These are phyloP conservation scores for Euclidia mi DNA, from an alignment of 2,888 invertebrate genomes.

Conservation along the genomic window DNA sequence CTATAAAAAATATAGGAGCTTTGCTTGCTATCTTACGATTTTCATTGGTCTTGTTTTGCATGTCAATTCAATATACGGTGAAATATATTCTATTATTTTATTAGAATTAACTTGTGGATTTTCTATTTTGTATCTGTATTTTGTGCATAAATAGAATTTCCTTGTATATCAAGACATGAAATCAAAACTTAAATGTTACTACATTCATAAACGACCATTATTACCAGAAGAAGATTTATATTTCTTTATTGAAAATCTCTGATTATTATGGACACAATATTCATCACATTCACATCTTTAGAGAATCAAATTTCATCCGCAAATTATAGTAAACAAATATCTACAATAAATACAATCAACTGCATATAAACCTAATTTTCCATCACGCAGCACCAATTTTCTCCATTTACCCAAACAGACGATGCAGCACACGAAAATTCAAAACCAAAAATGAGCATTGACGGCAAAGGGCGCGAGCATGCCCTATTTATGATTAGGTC, in stretches of 20 bases:
- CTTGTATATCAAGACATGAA: too few relatives aligned
- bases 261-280: too few relatives aligned
- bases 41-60: slow-evolving; percentile 7
- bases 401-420: slow-evolving; percentile 14
- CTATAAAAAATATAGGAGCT: slow-evolving; percentile 25
- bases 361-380: slow-evolving; percentile 1
- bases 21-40: slow-evolving; percentile 18
- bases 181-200: too few relatives aligned
- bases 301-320: too few relatives aligned
- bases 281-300: too few relatives aligned
- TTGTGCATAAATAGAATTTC: too few relatives aligned
- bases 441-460: slow-evolving; percentile 41
- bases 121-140: background rate
- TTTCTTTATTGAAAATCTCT: too few relatives aligned
- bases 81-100: background rate
- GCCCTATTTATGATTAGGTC: slow-evolving; percentile 74
- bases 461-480: slow-evolving; percentile 54
- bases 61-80: background rate
- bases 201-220: too few relatives aligned
- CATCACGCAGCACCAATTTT: slow-evolving; percentile 17
- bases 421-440: slow-evolving; percentile 33
- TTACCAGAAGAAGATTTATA: too few relatives aligned
- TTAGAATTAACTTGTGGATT: background rate
- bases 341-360: too few relatives aligned
- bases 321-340: too few relatives aligned